Conservation (phyloP, 64 coral and sea anemone genomes). For the Dendronephthya gigantea region DNA sequence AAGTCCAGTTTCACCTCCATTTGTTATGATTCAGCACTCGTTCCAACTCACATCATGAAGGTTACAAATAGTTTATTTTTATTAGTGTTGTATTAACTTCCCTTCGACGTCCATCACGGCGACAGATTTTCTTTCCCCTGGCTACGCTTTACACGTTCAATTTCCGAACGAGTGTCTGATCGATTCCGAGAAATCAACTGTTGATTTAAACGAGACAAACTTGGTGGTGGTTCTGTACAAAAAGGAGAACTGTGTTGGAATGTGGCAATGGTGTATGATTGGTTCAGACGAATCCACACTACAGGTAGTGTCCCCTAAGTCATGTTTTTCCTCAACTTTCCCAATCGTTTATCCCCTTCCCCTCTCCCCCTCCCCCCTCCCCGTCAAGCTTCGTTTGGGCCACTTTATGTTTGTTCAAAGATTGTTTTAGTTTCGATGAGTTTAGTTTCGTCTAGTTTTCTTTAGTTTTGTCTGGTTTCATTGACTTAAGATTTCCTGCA, state of each 20-base stretch:
- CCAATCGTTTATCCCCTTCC: no score
- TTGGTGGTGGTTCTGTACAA: neutral
- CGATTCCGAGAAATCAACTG: neutral
- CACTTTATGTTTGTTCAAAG: no score
- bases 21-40: no score
- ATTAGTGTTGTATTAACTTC: neutral
- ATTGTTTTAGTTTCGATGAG: no score
- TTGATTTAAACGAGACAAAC: neutral
- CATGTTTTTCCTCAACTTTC: no score
- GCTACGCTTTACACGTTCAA: neutral
- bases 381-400: no score
- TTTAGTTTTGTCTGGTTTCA: no score
- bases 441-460: no score
- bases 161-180: neutral
- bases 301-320: neutral
- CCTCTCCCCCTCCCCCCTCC: no score
- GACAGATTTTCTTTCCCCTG: neutral
- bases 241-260: neutral
- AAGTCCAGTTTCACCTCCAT: no score
- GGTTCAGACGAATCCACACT: neutral
- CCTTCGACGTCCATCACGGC: neutral
- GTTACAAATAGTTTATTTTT: neutral
- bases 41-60: no score
- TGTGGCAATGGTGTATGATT: neutral
- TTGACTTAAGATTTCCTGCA: no score